Evolutionary conservation across 1,140 invertebrate species (phyloP), one percentile per base, ranked within the genome.

Genomic region (Drosophila grimshawi): DNA sequence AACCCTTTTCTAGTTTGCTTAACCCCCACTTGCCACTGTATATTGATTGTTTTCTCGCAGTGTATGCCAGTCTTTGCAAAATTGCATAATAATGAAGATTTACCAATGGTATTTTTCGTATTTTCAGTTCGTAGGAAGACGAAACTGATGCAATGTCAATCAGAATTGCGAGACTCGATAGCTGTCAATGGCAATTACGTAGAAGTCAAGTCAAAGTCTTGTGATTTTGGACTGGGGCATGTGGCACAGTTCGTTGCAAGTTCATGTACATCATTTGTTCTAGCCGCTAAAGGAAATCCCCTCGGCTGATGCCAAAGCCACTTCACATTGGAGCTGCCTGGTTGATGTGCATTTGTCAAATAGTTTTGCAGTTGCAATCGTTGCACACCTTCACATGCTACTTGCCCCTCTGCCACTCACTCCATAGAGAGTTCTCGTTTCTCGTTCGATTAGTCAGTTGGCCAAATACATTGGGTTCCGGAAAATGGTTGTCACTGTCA

Each of bases 221-320:
- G 19, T 19, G 19, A 19, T 19, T 19, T 19, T 19, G 19, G 19
- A 19, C 19, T 19, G 19, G 19, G 19, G 19, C 19, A 45, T 11
- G 46, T 63, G 43, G 10, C 55, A 30, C 43, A 43, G 57, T 65
- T 80, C 81, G 85, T 86, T 76, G 62, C 79, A 61, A 81, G 83
- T 82, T 80, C 83, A 78, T 88, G 80, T 65, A 63, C 80, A 83
- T 88, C 83, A 83, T 88, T 88, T 88, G 80, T 88, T 80, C 83
- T 73, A 71, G 76, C 59, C 62, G 76, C 62, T 76, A 79, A 79
- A 72, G 73, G 76, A 79, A 79, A 79, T 66, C 66, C 76, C 63
- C n/a, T 55, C 41, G 43, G 56, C 62, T 57, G 51, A 51, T 62
- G 51, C 46, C 56, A 62, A 10, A 30, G 61, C 51, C 57, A 76